These are phyloP conservation scores for Trypoxylon attenuatum DNA, from an alignment of 2,888 invertebrate species.

Conservation along the genomic window DNA sequence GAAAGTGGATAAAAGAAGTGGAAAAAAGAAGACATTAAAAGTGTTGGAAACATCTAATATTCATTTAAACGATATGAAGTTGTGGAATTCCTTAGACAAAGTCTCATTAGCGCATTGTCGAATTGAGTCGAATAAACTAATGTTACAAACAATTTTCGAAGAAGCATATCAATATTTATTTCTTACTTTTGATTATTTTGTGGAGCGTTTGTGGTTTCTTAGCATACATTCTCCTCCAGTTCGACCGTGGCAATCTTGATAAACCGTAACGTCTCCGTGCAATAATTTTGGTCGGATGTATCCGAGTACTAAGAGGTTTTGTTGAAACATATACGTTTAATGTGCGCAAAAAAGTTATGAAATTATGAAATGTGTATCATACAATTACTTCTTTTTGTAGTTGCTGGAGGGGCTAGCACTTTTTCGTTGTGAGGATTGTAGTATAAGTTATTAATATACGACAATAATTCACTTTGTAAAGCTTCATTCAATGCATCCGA, in stretches of 20 bases:
- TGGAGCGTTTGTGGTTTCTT: too few species aligned
- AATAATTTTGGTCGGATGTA: slow-evolving; percentile 55
- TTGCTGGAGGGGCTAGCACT: slow-evolving; percentile 52
- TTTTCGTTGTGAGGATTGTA: slow-evolving; percentile 47
- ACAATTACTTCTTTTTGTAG: slow-evolving; percentile 57
- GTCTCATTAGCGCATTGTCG: too few species aligned
- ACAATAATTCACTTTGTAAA: slow-evolving; percentile 53
- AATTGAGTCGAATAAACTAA: too few species aligned
- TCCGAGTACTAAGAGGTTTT: slow-evolving; percentile 55
- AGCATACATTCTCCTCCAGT: slow-evolving; percentile 60
- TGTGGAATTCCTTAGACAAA: too few species aligned
- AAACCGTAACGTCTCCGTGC: slow-evolving; percentile 53
- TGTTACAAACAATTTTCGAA: too few species aligned
- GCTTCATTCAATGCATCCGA: slow-evolving; percentile 28
- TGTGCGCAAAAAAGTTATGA: background rate
- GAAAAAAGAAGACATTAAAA: too few species aligned
- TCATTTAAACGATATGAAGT: too few species aligned
- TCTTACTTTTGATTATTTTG: too few species aligned
- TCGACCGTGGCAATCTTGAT: slow-evolving; percentile 60
- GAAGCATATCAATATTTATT: too few species aligned
- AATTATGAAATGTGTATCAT: background rate
- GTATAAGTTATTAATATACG: slow-evolving; percentile 56
- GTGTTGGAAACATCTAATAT: too few species aligned
- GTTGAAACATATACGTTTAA: background rate
- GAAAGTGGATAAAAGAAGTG: too few species aligned